Percentiles rank a stretch among this genome's conserved stretches.
Conservation (phyloP, 2,888 invertebrate genomes). For the Orthonychiurus folsomi region DNA sequence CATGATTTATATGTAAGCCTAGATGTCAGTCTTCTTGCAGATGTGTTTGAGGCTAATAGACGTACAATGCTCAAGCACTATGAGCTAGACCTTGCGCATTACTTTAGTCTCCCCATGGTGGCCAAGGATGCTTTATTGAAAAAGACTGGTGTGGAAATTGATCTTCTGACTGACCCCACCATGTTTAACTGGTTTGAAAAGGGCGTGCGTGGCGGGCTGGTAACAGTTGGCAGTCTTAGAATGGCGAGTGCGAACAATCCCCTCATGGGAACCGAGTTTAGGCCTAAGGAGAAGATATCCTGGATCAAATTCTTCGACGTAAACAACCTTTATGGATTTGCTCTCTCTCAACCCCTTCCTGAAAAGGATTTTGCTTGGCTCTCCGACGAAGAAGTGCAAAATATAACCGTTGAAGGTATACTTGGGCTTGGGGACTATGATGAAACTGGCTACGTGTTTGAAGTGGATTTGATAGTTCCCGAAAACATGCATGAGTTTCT, state of each 20-base stretch:
- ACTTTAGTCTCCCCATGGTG: constrained; percentile 8
- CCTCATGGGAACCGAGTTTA: constrained; percentile 36
- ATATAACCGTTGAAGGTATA: background rate
- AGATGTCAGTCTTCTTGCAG: constrained; percentile 8
- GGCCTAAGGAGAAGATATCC: constrained; percentile 21
- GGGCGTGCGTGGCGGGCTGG: constrained; percentile 38
- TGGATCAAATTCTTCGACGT: constrained; percentile 42
- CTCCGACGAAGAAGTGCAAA: constrained; percentile 12
- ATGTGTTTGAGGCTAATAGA: background rate
- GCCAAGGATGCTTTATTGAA: background rate
- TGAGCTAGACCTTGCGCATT: constrained; percentile 14
- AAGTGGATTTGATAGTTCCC: constrained; percentile 23
- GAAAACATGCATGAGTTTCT: constrained; percentile 15
- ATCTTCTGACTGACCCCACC: constrained; percentile 4
- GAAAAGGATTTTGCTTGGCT: constrained; percentile 41
- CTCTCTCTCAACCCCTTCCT: constrained; percentile 42
- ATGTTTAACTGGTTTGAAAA: constrained; percentile 24
- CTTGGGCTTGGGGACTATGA: constrained; percentile 10
- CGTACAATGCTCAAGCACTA: constrained; percentile 11
- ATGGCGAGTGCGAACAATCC: constrained; percentile 42
- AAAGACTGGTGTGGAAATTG: background rate
- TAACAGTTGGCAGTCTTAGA: constrained; percentile 30
- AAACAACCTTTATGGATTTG: constrained; percentile 44
- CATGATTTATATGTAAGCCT: background rate
- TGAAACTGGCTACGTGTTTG: constrained; percentile 18